Percentiles rank a stretch among this genome's conserved stretches.
Evolutionary conservation across 2,888 invertebrate genomes (phyloP).

Genomic region (Azorinus chamasolen): DNA sequence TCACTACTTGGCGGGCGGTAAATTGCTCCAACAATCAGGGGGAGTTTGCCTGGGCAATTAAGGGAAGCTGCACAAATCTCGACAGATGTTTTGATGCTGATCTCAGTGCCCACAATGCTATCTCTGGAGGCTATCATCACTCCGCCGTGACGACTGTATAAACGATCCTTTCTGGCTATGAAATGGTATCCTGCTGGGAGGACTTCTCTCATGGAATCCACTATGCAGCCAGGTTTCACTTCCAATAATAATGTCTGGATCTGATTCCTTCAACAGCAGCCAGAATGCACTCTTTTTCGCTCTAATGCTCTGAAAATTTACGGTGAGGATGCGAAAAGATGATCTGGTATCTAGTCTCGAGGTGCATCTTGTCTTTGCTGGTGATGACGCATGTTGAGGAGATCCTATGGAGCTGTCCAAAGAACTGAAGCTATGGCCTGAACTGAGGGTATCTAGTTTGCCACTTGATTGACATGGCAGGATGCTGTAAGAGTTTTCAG

Average conservation of each 20-base stretch:
- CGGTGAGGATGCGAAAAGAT: too few species aligned
- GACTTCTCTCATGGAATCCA: conserved; percentile 2
- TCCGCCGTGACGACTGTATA: conserved; percentile 13
- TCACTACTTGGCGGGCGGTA: conserved; percentile 12
- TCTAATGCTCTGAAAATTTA: too few species aligned
- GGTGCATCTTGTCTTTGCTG: too few species aligned
- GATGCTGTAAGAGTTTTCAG: background rate
- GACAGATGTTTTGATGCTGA: background rate
- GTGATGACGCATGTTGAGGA: too few species aligned
- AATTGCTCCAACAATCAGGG: conserved; percentile 11
- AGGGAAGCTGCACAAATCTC: conserved; percentile 15
- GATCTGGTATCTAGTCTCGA: too few species aligned
- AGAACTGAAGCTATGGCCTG: too few species aligned
- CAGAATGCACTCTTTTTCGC: too few species aligned
- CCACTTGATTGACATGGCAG: too few species aligned
- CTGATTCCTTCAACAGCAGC: background rate
- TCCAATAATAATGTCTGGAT: conserved; percentile 15
- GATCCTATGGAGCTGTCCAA: too few species aligned
- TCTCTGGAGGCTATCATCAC: conserved; percentile 24
- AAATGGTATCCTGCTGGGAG: conserved; percentile 11
- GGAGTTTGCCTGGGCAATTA: conserved; percentile 4
- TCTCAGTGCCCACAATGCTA: conserved; percentile 7
- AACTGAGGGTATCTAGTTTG: background rate
- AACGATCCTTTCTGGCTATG: conserved; percentile 17
- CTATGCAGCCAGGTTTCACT: conserved; percentile 25